These are phyloP conservation scores for Callinectes sapidus DNA, from an alignment of 2,888 invertebrate species.

Conservation along the genomic window DNA sequence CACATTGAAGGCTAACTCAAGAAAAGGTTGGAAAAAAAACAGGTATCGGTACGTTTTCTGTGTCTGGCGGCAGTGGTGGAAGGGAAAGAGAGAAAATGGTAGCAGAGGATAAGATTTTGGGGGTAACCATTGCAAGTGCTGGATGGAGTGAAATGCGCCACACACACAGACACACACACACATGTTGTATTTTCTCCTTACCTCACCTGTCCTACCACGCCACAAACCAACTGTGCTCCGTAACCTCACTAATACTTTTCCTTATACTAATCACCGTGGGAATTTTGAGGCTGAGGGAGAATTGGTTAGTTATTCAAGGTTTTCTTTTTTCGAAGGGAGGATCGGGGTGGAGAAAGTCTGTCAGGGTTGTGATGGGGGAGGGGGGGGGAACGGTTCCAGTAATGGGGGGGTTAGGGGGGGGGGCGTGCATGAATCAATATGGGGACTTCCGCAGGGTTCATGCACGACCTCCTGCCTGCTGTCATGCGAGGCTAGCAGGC, in stretches of 20 bases:
- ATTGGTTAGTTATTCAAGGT: not conserved
- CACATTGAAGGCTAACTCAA: not conserved
- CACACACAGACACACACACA: not conserved
- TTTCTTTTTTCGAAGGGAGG: not conserved
- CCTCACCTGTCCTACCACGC: no score
- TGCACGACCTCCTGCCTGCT: not conserved
- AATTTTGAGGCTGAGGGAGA: not conserved
- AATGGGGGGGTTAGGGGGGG: not conserved
- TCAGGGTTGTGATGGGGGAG: not conserved
- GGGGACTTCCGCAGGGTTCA: not conserved
- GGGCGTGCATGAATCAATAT: slow-evolving; percentile 55
- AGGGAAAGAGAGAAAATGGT: slow-evolving; percentile 3
- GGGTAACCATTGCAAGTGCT: not conserved
- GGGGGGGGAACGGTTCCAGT: not conserved
- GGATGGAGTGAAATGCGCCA: not conserved
- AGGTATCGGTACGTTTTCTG: slow-evolving; percentile 5
- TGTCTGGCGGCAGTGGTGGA: not conserved
- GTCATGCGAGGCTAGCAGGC: not conserved
- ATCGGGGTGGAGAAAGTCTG: not conserved
- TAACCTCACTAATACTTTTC: not conserved
- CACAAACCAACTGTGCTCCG: not conserved
- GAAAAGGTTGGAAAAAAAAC: not conserved
- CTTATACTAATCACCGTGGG: not conserved
- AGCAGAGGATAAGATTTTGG: not conserved
- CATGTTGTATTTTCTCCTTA: not conserved